Evolutionary conservation across 2,113 vertebrate genomes (phyloP).

Genomic region (Siniperca chuatsi): DNA sequence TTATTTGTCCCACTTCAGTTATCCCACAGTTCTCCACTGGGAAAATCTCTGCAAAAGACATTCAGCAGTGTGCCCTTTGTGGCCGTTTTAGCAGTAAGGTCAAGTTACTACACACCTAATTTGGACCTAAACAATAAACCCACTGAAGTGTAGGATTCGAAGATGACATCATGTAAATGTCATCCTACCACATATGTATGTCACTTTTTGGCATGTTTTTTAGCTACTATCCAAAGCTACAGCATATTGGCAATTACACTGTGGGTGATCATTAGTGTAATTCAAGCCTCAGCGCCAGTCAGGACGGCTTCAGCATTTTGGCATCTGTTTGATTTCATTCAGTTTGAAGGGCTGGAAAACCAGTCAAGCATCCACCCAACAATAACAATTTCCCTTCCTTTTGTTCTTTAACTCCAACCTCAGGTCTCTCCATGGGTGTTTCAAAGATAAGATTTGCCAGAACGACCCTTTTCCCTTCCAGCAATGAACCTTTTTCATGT

Average conservation of each 20-base stretch:
- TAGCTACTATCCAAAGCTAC: conserved; percentile 24
- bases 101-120: conserved; percentile 21
- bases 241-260: conserved; percentile 45
- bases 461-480: conserved; percentile 11
- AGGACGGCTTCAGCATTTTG: conserved; percentile 17
- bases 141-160: conserved; percentile 8
- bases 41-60: conserved; percentile 4
- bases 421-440: conserved; percentile 18
- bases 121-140: conserved; percentile 28
- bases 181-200: not conserved
- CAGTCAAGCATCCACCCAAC: not conserved
- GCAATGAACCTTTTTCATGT: conserved; percentile 22
- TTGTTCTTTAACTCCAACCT: conserved; percentile 26
- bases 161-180: conserved; percentile 36
- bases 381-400: conserved; percentile 8
- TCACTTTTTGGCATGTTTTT: not conserved
- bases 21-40: not conserved
- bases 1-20: conserved; percentile 22
- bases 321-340: conserved; percentile 49
- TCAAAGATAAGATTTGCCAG: not conserved
- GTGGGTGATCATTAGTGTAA: conserved; percentile 56
- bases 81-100: not conserved
- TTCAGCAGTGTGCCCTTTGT: not conserved
- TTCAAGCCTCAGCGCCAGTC: conserved; percentile 35
- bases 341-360: conserved; percentile 22